Base-by-base conservation (phyloP, 2,113 vertebrate species). In the Semnornis frantzii region DNA sequence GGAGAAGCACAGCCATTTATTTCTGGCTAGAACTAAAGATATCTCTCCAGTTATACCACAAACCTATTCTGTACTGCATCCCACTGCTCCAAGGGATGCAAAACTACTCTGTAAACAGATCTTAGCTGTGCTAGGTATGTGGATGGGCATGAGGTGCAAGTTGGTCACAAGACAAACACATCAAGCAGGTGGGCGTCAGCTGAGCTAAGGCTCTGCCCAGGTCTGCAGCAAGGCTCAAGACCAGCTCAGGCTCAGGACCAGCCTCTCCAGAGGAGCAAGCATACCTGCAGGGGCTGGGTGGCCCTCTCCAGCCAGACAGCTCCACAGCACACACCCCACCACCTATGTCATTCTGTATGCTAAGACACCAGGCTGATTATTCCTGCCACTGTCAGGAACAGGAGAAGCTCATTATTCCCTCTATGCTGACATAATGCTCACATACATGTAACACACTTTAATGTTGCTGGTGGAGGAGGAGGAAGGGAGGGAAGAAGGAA, bases 401-500 rank as follows among this genome's bases (percentile, higher is more conserved):
- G 62, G 50, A 76, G 78, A 68, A 46, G 39, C n/a, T 66, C 60
- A 5, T 31, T 33, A 33, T 42, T 92, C 81, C 27, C 13, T 46
- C 0, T 1, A 14, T 28, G 46, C 44, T 75, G 33, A 34, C 21
- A 11, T 0, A 42, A 58, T 0, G 0, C 50, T 68, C 7, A 33
- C 11, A 10, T 3, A 15, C 1, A 25, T 2, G 3, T 25, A 68
- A 34, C 6, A 2, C 2, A 21, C 42, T 63, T 54, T 46, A 21
- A 39, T 34, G 30, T 2, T 50, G 27, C 64, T n/a, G 20, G 59
- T 24, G 5, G 48, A 58, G 65, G 0, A 65, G 15, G 48, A 84
- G 52, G 10, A 42, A 39, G 17, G 34, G n/a, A 39, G 37, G 65
- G 70, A 64, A 24, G 39, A 7, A 72, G 63, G 27, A 34, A 48